Evolutionary conservation across 2,888 invertebrate genomes (phyloP).

Genomic region (Scaeva pyrastri): DNA sequence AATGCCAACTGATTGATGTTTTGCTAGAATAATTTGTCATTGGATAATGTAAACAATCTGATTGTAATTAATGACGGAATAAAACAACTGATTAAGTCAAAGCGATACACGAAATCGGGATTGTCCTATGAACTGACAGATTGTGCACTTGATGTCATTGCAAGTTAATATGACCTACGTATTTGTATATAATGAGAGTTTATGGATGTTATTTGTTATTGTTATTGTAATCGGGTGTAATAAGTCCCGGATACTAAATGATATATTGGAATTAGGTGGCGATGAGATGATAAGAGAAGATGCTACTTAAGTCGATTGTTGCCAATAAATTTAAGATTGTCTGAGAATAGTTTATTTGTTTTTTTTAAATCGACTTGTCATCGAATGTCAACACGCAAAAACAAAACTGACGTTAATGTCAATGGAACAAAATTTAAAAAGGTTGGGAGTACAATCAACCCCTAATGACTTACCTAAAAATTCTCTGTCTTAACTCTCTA

Average conservation of each 20-base stretch:
- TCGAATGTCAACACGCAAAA: too few relatives aligned
- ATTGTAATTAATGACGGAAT: conserved; percentile 48
- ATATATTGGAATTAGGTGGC: neutral
- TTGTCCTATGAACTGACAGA: conserved; percentile 53
- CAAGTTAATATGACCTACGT: neutral
- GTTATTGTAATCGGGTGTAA: neutral
- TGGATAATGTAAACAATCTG: conserved; percentile 52
- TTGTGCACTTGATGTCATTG: conserved; percentile 44
- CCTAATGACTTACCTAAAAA: too few relatives aligned
- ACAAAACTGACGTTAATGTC: too few relatives aligned
- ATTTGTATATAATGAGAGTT: conserved; percentile 21
- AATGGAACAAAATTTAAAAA: too few relatives aligned
- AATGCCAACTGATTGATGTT: conserved; percentile 66
- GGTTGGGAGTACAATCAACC: too few relatives aligned
- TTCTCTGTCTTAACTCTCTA: too few relatives aligned
- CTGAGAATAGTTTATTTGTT: too few relatives aligned
- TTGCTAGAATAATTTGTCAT: conserved; percentile 54
- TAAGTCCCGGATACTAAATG: conserved; percentile 1
- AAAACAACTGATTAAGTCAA: conserved; percentile 65
- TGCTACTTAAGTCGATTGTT: too few relatives aligned
- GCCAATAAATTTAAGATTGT: too few relatives aligned
- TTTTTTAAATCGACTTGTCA: too few relatives aligned
- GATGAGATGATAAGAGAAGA: too few relatives aligned
- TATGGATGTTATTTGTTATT: neutral
- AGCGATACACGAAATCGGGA: conserved; percentile 39